These are phyloP conservation scores for Atta cephalotes DNA, from an alignment of 1,140 invertebrate species.

Conservation along the genomic window DNA sequence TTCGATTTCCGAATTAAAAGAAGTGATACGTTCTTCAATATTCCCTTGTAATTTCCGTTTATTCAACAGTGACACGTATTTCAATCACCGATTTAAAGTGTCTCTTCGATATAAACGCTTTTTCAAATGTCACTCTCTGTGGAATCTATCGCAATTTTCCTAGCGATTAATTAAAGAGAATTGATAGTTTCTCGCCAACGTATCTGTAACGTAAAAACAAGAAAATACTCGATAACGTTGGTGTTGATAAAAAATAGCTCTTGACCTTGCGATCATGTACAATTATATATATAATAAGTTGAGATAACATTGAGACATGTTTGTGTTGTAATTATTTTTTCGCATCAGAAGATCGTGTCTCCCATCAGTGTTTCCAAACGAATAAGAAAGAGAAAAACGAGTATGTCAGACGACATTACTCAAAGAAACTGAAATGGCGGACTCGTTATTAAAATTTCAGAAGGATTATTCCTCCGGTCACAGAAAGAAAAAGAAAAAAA, in stretches of 20 bases:
- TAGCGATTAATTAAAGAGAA: conserved; percentile 44
- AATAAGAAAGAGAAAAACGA: neutral
- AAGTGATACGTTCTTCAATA: neutral
- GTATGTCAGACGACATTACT: neutral
- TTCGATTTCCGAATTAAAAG: conserved; percentile 31
- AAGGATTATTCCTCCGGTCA: neutral
- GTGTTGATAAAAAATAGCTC: conserved; percentile 3
- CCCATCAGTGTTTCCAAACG: neutral
- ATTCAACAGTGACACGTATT: neutral
- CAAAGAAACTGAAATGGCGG: neutral
- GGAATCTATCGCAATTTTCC: neutral
- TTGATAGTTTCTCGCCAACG: conserved; percentile 1
- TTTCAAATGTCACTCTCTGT: conserved; percentile 4
- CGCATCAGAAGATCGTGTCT: conserved; percentile 31
- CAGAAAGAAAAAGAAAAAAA: neutral
- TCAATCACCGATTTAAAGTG: conserved; percentile 11
- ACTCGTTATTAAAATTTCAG: conserved; percentile 45
- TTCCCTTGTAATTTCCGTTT: conserved; percentile 31
- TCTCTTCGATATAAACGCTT: conserved; percentile 13
- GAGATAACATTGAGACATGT: neutral
- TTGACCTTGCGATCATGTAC: neutral
- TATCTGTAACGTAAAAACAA: neutral
- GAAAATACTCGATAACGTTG: neutral
- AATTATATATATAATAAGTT: conserved; percentile 38
- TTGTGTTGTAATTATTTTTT: conserved; percentile 44